These are phyloP conservation scores for Philopedon plagiatum DNA, from an alignment of 2,888 invertebrate genomes.

Conservation along the genomic window DNA sequence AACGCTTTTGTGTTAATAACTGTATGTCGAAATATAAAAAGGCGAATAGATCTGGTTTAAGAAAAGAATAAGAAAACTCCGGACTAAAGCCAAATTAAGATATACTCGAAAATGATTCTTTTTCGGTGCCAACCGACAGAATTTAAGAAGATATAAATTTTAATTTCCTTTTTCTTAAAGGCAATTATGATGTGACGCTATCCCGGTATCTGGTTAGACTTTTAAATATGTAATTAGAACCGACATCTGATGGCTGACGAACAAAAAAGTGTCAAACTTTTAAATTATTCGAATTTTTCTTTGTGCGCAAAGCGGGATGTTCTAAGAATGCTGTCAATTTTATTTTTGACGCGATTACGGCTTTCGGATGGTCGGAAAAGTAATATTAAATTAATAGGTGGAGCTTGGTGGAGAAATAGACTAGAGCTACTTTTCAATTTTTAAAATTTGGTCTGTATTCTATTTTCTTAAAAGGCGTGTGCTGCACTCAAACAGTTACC, in stretches of 20 bases:
- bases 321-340: constrained; percentile 30
- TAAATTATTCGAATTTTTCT: constrained; percentile 43
- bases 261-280: constrained; percentile 49
- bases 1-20: too few species aligned
- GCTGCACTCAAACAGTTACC: too few species aligned
- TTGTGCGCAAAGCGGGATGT: constrained; percentile 22
- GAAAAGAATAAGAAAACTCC: constrained; percentile 34
- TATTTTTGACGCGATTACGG: too few species aligned
- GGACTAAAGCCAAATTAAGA: constrained; percentile 63
- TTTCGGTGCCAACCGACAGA: constrained; percentile 57
- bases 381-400: too few species aligned
- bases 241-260: constrained; percentile 48
- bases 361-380: too few species aligned
- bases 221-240: constrained; percentile 51
- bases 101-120: constrained; percentile 53
- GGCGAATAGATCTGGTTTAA: too few species aligned
- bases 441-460: too few species aligned
- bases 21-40: too few species aligned
- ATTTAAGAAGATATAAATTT: constrained; percentile 68
- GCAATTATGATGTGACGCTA: constrained; percentile 60
- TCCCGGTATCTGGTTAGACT: constrained; percentile 56
- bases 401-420: too few species aligned
- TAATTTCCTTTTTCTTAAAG: constrained; percentile 65
- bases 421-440: too few species aligned
- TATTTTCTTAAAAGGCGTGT: too few species aligned